These are phyloP conservation scores for Amiota communis DNA, from an alignment of 2,888 invertebrate genomes.

Conservation along the genomic window DNA sequence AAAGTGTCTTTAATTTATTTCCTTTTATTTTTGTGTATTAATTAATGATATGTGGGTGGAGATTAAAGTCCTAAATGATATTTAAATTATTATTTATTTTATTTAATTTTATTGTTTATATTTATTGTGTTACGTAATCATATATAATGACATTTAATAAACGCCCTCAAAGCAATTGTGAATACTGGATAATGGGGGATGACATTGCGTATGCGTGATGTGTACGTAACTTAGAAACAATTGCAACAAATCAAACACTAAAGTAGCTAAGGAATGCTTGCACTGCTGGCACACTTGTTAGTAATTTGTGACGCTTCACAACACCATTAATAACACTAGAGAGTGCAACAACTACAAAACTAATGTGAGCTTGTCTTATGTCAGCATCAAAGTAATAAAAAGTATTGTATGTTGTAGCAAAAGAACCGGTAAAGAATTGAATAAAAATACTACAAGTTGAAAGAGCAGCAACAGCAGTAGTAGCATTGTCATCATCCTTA, in stretches of 20 bases:
- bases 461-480: not conserved
- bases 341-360: not conserved
- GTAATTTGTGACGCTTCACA: slow-evolving; percentile 16
- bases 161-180: too few species aligned
- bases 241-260: not conserved
- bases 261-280: not conserved
- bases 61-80: too few species aligned
- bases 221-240: not conserved
- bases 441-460: not conserved
- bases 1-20: slow-evolving; percentile 10
- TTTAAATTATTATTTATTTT: not conserved
- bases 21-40: not conserved
- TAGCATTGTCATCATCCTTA: too few species aligned
- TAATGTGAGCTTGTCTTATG: not conserved
- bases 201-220: not conserved
- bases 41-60: too few species aligned
- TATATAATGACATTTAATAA: too few species aligned
- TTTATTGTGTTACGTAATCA: not conserved
- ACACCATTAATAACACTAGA: slow-evolving; percentile 9
- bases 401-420: not conserved
- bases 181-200: not conserved
- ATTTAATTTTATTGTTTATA: not conserved
- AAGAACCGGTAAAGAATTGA: not conserved
- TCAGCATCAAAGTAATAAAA: slow-evolving; percentile 20
- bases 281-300: not conserved